Conservation (phyloP, 1,140 invertebrate genomes). For the Drosophila nannoptera region DNA sequence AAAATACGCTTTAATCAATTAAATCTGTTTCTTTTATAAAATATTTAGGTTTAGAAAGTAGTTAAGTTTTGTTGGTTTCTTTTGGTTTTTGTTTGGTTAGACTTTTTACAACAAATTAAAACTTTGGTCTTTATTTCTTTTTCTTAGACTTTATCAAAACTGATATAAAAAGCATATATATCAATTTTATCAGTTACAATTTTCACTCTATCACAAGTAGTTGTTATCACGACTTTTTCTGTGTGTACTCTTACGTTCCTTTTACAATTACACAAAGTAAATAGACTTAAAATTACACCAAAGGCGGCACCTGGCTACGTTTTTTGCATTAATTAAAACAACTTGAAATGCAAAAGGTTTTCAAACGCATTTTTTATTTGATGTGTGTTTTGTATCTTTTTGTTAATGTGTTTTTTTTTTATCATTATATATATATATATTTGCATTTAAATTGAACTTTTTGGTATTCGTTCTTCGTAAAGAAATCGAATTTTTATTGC, state of each 20-base stretch:
- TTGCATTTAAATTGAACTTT: constrained; percentile 20
- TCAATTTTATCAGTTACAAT: constrained; percentile 47
- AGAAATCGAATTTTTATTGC: constrained; percentile 24
- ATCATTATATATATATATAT: constrained; percentile 15
- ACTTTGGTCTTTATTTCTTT: constrained; percentile 72
- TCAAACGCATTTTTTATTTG: constrained; percentile 66
- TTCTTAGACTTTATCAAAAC: constrained; percentile 60
- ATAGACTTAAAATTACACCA: constrained; percentile 65
- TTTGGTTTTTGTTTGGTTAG: constrained; percentile 25
- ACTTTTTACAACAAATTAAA: constrained; percentile 67
- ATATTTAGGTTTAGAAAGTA: constrained; percentile 35
- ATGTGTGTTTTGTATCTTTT: constrained; percentile 40
- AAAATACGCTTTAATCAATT: constrained; percentile 57
- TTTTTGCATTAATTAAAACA: constrained; percentile 74
- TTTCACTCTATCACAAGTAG: constrained; percentile 26
- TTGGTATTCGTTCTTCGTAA: constrained; percentile 18
- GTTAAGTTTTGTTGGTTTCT: constrained; percentile 27
- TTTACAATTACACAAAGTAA: constrained; percentile 55
- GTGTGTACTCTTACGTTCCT: constrained; percentile 2
- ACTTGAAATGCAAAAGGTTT: constrained; percentile 74
- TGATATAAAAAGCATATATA: constrained; percentile 36
- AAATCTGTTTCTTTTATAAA: constrained; percentile 20
- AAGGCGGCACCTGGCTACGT: constrained; percentile 66
- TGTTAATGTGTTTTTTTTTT: constrained; percentile 10
- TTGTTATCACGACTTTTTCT: constrained; percentile 41